Evolutionary conservation across 2,888 invertebrate genomes (phyloP).

Genomic region (Leucophora obtusa): DNA sequence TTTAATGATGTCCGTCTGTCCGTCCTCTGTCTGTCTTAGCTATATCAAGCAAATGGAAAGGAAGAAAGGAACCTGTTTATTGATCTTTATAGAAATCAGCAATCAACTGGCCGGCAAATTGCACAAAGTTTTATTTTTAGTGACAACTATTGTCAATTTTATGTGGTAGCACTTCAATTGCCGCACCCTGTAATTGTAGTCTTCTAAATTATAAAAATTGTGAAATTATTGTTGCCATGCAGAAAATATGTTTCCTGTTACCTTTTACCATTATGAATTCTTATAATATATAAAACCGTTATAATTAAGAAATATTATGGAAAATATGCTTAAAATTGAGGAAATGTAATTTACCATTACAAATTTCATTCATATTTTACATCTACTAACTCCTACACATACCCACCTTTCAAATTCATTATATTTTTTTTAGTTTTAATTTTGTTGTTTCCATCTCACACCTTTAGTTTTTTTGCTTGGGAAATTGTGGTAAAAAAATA

Average conservation of each 20-base stretch:
- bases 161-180: no score
- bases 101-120: no score
- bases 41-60: no score
- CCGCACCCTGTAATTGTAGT: no score
- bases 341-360: conserved; percentile 68
- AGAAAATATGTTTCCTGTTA: conserved; percentile 63
- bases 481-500: conserved; percentile 13
- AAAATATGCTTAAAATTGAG: conserved; percentile 68
- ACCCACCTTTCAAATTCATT: conserved; percentile 11
- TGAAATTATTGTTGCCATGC: conserved; percentile 50
- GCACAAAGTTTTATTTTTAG: no score
- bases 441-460: conserved; percentile 42
- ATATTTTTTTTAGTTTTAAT: neutral
- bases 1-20: no score
- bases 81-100: no score
- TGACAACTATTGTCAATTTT: no score
- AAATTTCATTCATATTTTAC: conserved; percentile 46
- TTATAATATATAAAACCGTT: conserved; percentile 61
- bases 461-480: conserved; percentile 19
- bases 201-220: neutral
- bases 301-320: conserved; percentile 74
- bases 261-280: conserved; percentile 46
- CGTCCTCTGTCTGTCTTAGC: no score
- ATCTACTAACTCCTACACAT: no score
- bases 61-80: no score